Percentiles rank a stretch among this genome's conserved stretches.
Evolutionary conservation across 2,113 vertebrate species (phyloP).

Genomic region (Delphinus delphis): DNA sequence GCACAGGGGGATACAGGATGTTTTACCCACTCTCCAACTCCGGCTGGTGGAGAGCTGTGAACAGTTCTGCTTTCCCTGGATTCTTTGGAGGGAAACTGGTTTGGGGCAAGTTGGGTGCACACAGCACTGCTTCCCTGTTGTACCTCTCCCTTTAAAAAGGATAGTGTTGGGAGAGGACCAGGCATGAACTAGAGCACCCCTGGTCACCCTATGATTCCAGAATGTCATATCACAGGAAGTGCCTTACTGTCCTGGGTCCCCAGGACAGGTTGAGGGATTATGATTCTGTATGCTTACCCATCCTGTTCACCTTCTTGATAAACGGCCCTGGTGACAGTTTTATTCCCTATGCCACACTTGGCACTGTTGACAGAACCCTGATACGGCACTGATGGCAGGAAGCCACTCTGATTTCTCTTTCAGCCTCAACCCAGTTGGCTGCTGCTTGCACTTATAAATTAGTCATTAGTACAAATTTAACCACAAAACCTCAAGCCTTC

Average conservation of each 20-base stretch:
- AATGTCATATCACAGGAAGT: neutral
- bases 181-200: neutral
- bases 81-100: neutral
- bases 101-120: neutral
- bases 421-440: neutral
- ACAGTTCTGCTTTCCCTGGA: no score
- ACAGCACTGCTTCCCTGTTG: neutral
- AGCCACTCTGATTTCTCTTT: neutral
- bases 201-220: neutral
- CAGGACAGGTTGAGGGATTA: neutral
- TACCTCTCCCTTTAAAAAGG: neutral
- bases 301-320: neutral
- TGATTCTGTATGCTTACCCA: neutral
- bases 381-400: no score
- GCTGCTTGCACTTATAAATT: neutral
- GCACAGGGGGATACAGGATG: rapidly evolving
- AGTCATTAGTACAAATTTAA: neutral
- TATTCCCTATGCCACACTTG: neutral
- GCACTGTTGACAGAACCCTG: neutral
- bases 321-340: neutral
- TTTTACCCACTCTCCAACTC: neutral
- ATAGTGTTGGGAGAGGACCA: neutral
- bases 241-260: neutral
- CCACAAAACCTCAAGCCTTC: neutral
- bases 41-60: neutral